Percentiles rank a stretch among this genome's conserved stretches.
Conservation (phyloP, 2,797 vertebrate genomes). For the Florisuga fusca region DNA sequence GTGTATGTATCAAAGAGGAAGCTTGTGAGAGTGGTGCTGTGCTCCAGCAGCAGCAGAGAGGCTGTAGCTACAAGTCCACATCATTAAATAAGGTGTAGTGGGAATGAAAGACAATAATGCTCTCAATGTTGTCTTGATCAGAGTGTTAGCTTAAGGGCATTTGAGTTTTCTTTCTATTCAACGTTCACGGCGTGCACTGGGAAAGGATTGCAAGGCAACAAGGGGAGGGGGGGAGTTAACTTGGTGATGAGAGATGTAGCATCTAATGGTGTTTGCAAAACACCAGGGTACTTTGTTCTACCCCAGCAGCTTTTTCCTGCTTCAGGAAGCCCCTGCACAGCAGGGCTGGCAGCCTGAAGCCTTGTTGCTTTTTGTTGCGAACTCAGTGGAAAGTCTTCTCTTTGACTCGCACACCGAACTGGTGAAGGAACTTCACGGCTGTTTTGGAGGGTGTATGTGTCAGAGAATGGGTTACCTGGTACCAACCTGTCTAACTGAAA, state of each 20-base stretch:
- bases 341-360: rapidly evolving
- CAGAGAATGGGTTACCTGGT: not conserved
- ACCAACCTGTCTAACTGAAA: rapidly evolving
- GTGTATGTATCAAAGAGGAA: not conserved
- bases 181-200: not conserved
- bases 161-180: not conserved
- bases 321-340: not conserved
- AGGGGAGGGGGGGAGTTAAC: not conserved
- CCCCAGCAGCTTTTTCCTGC: conserved; percentile 11
- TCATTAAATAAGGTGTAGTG: not conserved
- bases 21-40: not conserved
- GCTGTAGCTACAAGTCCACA: not conserved
- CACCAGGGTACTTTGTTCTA: not conserved
- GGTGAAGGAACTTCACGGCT: not conserved
- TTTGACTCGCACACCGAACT: not conserved
- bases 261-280: not conserved
- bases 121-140: not conserved
- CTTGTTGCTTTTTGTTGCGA: not conserved
- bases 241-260: not conserved
- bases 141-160: not conserved
- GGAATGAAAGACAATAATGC: not conserved
- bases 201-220: not conserved
- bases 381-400: not conserved
- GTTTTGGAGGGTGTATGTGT: rapidly evolving
- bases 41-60: not conserved